Evolutionary conservation across 2,797 vertebrate genomes (phyloP).

Genomic region (Hafferia zeledoni): DNA sequence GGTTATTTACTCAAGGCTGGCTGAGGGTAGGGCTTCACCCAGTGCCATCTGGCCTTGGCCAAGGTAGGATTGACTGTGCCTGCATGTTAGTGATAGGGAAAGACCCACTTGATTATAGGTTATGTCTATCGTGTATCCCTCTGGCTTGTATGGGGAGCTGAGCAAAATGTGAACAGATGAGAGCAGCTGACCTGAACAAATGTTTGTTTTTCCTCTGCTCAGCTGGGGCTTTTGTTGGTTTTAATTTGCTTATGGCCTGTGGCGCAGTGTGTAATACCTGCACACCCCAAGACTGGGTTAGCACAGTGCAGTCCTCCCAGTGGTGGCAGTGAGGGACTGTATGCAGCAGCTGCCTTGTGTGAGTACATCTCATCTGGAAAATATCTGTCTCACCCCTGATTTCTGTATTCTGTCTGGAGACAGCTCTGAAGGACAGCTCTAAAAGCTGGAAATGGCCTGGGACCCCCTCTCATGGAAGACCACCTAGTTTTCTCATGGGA

Average conservation of each 20-base stretch:
- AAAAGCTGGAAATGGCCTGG: neutral
- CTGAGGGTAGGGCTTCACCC: neutral
- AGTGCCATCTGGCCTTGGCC: neutral
- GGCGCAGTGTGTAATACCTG: neutral
- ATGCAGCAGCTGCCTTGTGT: neutral
- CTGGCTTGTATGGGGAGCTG: neutral
- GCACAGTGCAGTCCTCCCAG: neutral
- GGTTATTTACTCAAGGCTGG: neutral
- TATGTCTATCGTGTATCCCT: neutral
- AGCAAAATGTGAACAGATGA: neutral
- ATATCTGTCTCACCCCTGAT: neutral
- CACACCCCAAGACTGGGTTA: rapidly evolving
- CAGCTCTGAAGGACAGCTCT: neutral
- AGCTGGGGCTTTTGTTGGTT: neutral
- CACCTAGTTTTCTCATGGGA: neutral
- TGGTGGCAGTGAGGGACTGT: too few relatives aligned
- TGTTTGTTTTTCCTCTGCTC: neutral
- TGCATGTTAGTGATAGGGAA: neutral
- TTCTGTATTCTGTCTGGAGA: neutral
- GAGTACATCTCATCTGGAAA: neutral
- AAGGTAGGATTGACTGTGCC: neutral
- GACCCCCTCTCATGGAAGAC: neutral
- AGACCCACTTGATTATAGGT: neutral
- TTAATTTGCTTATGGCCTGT: neutral
- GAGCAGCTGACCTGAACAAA: neutral